Base-by-base conservation (phyloP, 2,797 vertebrate genomes). In the Arrhamphus sclerolepis region DNA sequence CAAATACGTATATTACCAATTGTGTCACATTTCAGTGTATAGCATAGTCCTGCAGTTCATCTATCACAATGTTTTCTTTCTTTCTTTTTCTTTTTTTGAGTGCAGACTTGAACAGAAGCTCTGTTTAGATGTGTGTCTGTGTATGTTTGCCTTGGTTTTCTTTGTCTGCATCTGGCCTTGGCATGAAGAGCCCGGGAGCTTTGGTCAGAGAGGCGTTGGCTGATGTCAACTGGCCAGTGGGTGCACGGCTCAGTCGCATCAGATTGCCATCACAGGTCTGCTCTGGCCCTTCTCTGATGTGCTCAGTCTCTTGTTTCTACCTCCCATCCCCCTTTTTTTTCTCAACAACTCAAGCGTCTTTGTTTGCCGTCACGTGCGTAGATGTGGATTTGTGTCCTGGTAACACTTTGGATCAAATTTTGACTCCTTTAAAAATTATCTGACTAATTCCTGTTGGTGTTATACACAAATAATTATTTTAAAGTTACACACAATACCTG, bases 211-310 rank as follows among this genome's bases (percentile, higher is more conserved):
- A 73, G 82, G 81, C 82, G 57, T 68, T 62, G 81, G 88, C 86
- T 87, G 88, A 91, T 88, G 89, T 89, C 85, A 86, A 77, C 78
- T 86, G 80, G 89, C 89, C 86, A 77, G 70, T 87, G 89, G 90
- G 87, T 77, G 83, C 69, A 46, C 52, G 63, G 69, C 75, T 82
- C 87, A 88, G 90, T 92, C 91, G 66, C 87, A 90, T 92, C 87
- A 72, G 18, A 92, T 93, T 64, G 75, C 71, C 84, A 85, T 92
- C 91, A 91, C 59, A 18, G 61, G 43, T 44, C 34, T 26, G 64
- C 68, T 84, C 79, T 81, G 80, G 71, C 67, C 75, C 57, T n/a
- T 24, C 52, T 49, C 65, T 75, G 81, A 78, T 62, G 70, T 61
- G 50, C 67, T 72, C 71, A 66, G 18, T 60, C 71, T 73, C 70